Conservation (phyloP, 2,797 vertebrate genomes). For the Florisuga fusca region DNA sequence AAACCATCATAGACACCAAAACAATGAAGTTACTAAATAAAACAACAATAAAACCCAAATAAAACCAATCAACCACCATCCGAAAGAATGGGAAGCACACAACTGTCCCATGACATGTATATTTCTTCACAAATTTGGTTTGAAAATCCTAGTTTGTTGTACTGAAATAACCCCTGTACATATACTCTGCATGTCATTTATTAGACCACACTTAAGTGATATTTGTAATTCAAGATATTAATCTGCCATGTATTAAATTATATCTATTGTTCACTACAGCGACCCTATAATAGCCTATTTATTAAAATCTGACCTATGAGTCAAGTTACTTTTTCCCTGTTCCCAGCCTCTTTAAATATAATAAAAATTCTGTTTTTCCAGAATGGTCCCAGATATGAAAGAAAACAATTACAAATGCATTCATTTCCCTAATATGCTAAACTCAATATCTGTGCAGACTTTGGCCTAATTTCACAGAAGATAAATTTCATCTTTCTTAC, state of each 20-base stretch:
- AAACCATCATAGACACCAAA: slow-evolving; percentile 9
- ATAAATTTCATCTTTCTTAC: slow-evolving; percentile 60
- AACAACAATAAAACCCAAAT: no score
- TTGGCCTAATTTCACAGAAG: slow-evolving; percentile 72
- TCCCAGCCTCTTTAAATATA: background rate
- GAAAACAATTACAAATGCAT: slow-evolving; percentile 57
- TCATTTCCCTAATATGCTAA: slow-evolving; percentile 34
- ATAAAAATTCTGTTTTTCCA: background rate
- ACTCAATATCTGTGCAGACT: slow-evolving; percentile 48
- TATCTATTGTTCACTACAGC: background rate
- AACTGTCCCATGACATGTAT: background rate
- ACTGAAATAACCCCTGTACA: background rate
- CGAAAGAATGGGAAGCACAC: background rate
- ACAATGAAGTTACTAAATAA: background rate
- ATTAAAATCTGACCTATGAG: background rate
- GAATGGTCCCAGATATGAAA: background rate
- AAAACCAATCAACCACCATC: background rate
- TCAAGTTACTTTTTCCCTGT: background rate
- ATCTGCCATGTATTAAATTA: background rate
- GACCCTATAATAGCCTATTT: background rate
- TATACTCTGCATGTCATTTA: background rate
- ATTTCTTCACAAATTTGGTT: background rate
- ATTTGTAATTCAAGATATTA: background rate
- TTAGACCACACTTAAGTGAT: background rate
- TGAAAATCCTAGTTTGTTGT: background rate